Conservation (phyloP, 2,888 invertebrate species). For the Heteromyza rotundicornis region DNA sequence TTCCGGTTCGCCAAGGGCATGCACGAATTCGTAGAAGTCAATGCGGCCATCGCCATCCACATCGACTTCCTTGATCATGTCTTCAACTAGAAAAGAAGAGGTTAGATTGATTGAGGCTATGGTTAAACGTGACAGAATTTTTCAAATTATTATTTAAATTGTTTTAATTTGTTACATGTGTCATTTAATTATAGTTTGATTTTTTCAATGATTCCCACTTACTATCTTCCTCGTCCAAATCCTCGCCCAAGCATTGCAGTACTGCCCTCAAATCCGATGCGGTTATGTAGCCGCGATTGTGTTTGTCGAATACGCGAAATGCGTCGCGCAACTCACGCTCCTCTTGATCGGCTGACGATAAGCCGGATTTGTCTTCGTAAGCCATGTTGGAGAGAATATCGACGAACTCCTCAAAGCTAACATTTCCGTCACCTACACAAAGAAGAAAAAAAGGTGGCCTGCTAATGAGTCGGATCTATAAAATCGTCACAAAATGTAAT, state of each 20-base stretch:
- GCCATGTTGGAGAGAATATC: constrained; percentile 80
- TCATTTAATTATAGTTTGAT: neutral
- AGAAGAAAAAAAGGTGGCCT: too few species aligned
- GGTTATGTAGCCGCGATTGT: constrained; percentile 88
- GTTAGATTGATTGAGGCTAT: neutral
- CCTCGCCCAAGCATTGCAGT: constrained; percentile 86
- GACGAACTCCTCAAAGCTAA: constrained; percentile 88
- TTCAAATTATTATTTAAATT: neutral
- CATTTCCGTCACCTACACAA: constrained; percentile 84
- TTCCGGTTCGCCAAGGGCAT: constrained; percentile 85
- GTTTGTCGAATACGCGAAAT: constrained; percentile 89
- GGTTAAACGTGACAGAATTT: too few species aligned
- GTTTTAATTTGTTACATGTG: neutral
- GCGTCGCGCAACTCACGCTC: constrained; percentile 84
- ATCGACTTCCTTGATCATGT: constrained; percentile 96
- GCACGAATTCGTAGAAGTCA: constrained; percentile 87
- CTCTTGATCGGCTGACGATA: constrained; percentile 76
- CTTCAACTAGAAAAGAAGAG: constrained; percentile 92
- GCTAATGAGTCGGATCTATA: neutral
- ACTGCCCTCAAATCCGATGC: constrained; percentile 88
- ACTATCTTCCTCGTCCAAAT: constrained; percentile 90
- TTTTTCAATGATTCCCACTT: constrained; percentile 57
- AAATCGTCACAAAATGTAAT: neutral
- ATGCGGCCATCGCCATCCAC: constrained; percentile 93
- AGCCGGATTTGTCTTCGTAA: constrained; percentile 68